Base-by-base conservation (phyloP, 2,797 vertebrate genomes). In the Menidia menidia region DNA sequence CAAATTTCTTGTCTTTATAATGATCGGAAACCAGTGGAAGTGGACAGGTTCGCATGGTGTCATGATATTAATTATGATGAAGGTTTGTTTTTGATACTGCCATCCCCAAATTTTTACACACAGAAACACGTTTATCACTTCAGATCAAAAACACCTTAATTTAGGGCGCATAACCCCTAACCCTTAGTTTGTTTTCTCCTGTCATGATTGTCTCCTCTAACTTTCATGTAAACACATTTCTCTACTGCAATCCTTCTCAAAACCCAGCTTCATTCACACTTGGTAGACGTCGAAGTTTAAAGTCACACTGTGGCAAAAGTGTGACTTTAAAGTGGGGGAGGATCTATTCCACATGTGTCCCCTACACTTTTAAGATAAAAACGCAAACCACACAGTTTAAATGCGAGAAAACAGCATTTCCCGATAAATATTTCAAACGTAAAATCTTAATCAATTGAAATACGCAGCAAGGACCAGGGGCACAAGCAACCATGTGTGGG, bases 381-480 rank as follows among this genome's bases (percentile, higher is more conserved):
- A 59, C 41, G 43, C 58, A 53, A 31, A 33, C 55, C 55, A 19
- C 53, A 64, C 31, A 30, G 43, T 56, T 64, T 59, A 64, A 41
- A 52, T n/a, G 39, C 30, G 18, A 58, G 59, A 59, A 18, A 8
- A 47, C 12, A 59, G 25, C 42, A 35, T 53, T 58, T 12, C 18
- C 16, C 41, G 58, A 45, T 16, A 50, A 6, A 43, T 10, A 39
- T 1, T 25, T 25, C 25, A 14, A 45, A 64, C 12, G 43, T 6
- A 12, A 50, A 58, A 47, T 30, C 30, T 1, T 53, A 7, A 11
- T 42, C 13, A 1, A 25, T 18, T 39, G 45, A 56, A 64, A 35
- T 25, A 11, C 31, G 15, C 18, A 50, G 19, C 35, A 58, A 15
- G 19, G n/a, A n/a, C 14, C 42, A 19, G 18, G 12, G 10, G 18